A percentile compares a stretch with the other conserved stretches of the same genome.
phyloP scores from a whole-genome alignment of 2,797 vertebrate species.

The Linurgus olivaceus region DNA sequence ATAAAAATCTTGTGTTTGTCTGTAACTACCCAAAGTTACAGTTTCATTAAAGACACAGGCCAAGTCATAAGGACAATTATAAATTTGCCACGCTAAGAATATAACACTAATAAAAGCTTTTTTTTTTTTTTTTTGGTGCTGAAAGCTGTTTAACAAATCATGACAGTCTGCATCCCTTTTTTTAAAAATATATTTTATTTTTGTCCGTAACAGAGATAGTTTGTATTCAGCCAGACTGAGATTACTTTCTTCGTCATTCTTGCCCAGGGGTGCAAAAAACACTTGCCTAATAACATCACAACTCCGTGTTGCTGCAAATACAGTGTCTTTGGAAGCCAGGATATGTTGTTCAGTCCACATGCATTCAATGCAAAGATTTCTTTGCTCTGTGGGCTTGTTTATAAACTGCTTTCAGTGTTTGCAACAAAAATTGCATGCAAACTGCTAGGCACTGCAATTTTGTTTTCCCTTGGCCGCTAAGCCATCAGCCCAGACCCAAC shows the following conservation, averaged over 20 bases:
- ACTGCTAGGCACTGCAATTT: not conserved
- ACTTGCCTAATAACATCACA: not conserved
- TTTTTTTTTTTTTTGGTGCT: not conserved
- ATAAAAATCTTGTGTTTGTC: constrained; percentile 80
- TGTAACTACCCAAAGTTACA: constrained; percentile 55
- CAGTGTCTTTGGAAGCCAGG: not conserved
- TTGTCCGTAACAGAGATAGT: not conserved
- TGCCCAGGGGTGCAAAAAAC: not conserved
- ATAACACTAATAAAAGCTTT: constrained; percentile 41
- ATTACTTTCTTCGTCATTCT: not conserved
- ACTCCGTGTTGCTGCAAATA: not conserved
- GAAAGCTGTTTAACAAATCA: not conserved
- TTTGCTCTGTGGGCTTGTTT: not conserved
- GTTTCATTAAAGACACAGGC: constrained; percentile 68
- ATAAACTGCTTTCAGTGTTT: not conserved
- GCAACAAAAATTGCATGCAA: not conserved
- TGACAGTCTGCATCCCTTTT: not conserved
- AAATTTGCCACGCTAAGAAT: constrained; percentile 51
- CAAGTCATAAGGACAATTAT: constrained; percentile 45
- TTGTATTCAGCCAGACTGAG: not conserved
- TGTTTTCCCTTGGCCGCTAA: not conserved
- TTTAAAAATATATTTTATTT: not conserved
- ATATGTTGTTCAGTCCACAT: not conserved
- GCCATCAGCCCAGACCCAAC: not conserved
- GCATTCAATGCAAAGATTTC: not conserved